Evolutionary conservation across 2,888 invertebrate genomes (phyloP), one percentile per base, ranked within the genome.

Genomic region (Parnassius apollo): DNA sequence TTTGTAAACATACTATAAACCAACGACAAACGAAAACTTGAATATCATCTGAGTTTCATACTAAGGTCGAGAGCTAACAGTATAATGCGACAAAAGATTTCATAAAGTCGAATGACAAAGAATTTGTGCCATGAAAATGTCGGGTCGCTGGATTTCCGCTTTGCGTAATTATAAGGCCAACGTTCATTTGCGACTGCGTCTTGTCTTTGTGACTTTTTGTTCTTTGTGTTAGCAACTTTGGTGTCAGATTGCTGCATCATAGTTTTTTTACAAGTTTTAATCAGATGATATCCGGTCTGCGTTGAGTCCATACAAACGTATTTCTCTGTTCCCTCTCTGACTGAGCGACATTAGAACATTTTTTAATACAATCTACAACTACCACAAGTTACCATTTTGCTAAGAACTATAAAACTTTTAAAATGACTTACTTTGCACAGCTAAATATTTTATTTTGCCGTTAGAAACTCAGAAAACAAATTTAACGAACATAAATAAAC

Each of bases 1-100:
- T 67, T 59, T 52, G 54, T 62, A 69, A 67, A 75, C 65, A 68
- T 69, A 69, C 72, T 76, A 72, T 60, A 66, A 59, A 57, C 53
- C 64, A 35, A 18, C 59, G 66, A 62, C 61, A 67, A 68, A 68
- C 68, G 70, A 67, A 66, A 65, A 70, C 66, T 67, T 65, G 49
- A 64, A 50, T 65, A 68, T 61, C 65, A 60, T 66, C 61, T 49
- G 51, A 45, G 51, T 49, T 61, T 66, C 53, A 63, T 59, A 46
- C 60, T 53, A 57, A 59, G 61, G 65, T 66, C 60, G 52, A 64
- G 50, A 59, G 62, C 42, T 62, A 56, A 51, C 52, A 57, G 49
- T 59, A 56, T 65, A 61, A 63, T 57, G 45, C 62, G 53, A 63
- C 63, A 65, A 64, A 64, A 60, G 61, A 64, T 56, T 70, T 68